phyloP scores from a whole-genome alignment of 2,797 vertebrate species.

The Valencia hispanica region DNA sequence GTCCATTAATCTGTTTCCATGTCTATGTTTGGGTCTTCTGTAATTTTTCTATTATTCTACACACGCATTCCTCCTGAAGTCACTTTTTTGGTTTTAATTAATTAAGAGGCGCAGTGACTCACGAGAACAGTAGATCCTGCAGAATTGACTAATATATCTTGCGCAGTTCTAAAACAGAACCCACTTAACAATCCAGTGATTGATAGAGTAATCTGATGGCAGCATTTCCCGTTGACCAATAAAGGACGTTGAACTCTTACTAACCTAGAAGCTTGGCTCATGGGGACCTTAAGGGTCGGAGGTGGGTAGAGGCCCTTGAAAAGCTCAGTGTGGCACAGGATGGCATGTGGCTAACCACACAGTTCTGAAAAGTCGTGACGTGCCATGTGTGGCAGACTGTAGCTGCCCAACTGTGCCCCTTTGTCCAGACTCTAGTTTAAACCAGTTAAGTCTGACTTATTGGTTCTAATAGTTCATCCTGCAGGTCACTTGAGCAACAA shows the following conservation, averaged over 20 bases:
- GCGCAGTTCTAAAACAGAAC: neutral
- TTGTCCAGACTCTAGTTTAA: conserved; percentile 50
- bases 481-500: conserved; percentile 37
- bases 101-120: neutral
- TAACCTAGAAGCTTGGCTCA: neutral
- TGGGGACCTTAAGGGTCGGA: conserved; percentile 30
- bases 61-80: too few species aligned
- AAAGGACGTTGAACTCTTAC: neutral
- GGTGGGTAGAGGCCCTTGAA: conserved; percentile 37
- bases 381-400: conserved; percentile 30
- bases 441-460: conserved; percentile 44
- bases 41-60: too few species aligned
- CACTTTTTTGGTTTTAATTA: too few species aligned
- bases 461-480: neutral
- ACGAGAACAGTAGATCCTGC: neutral
- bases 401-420: conserved; percentile 25
- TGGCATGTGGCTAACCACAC: conserved; percentile 46
- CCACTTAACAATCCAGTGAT: neutral
- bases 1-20: neutral
- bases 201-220: neutral
- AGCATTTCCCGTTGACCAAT: neutral
- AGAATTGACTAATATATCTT: neutral
- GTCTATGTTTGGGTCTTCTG: neutral
- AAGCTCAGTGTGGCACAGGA: conserved; percentile 45
- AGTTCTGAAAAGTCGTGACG: conserved; percentile 26